Evolutionary conservation across 1,140 invertebrate species (phyloP), one percentile per base, ranked within the genome.

Genomic region (Euura lappo): DNA sequence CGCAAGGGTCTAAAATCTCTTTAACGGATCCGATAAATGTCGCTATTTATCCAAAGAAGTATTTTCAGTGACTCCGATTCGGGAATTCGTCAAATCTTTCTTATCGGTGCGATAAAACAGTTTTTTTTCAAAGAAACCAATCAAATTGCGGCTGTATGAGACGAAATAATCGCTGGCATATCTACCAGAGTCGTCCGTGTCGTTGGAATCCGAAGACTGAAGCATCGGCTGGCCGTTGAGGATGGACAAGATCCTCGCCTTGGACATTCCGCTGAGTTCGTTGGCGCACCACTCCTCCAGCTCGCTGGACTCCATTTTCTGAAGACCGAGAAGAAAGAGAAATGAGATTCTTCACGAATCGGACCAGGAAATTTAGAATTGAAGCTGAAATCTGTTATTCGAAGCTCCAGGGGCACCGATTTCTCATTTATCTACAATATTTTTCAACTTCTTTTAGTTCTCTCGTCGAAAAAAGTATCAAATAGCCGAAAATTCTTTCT

Each of bases 201-300:
- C 86, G 42, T 80, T 83, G 44, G 86, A 87, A 46, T 87, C 80
- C 44, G 87, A 88, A 60, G 87, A 88, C 68, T 86, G 79, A 44
- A 81, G 47, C 85, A 88, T 84, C 71, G 79, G 72, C 76, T 86
- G 82, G 5, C 82, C 84, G 79, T 84, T 85, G 65, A 88, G 78
- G 69, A 87, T 85, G 45, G 76, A 78, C 45, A 86, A 65, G 71
- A 87, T 87, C 70, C 87, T 77, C 44, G 76, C 73, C 73, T 81
- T 85, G 2, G 87, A 88, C 87, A 88, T 88, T 28, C 87, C 87
- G 75, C 77, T 84, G n/a, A 88, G 79, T 76, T 88, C 87, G 72
- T 79, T 85, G 43, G 79, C 80, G 75, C 87, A 88, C 74, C 81
- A 82, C 70, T 87, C 84, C 77, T 88, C 81, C 11, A 88, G 74